These are phyloP conservation scores for Nomada goodeniana DNA, from an alignment of 2,888 invertebrate genomes.

Conservation along the genomic window DNA sequence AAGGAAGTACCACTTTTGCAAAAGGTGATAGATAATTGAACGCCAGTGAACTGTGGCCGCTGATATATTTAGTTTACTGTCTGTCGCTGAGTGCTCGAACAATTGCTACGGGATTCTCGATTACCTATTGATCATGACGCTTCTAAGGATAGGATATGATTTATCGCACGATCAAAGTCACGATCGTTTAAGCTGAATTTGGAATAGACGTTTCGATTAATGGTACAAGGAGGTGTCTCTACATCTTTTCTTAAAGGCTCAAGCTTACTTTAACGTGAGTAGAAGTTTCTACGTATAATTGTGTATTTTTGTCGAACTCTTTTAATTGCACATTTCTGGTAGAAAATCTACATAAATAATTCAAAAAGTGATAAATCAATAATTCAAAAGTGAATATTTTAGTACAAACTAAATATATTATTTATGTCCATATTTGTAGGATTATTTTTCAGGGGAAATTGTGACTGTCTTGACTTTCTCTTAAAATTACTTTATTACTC, in stretches of 20 bases:
- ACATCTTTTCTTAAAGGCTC: not conserved
- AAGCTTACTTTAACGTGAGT: slow-evolving; percentile 3
- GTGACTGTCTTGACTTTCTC: too few relatives aligned
- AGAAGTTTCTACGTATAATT: not conserved
- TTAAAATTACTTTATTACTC: too few relatives aligned
- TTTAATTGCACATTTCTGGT: too few relatives aligned
- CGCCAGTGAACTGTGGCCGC: not conserved
- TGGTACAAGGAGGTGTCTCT: not conserved
- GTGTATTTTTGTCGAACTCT: too few relatives aligned
- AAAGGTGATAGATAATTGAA: not conserved
- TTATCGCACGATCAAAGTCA: slow-evolving; percentile 33
- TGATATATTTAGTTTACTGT: not conserved
- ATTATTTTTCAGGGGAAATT: too few relatives aligned
- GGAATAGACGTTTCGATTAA: not conserved
- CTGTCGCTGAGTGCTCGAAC: not conserved
- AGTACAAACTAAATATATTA: too few relatives aligned
- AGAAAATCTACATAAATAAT: too few relatives aligned
- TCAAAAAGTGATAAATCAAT: too few relatives aligned
- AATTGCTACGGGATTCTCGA: not conserved
- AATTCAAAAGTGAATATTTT: too few relatives aligned
- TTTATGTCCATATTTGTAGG: too few relatives aligned
- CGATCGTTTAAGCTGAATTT: slow-evolving; percentile 23
- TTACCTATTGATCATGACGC: slow-evolving; percentile 49
- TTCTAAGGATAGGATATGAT: slow-evolving; percentile 27
- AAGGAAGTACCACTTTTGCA: too few relatives aligned